Evolutionary conservation across 64 coral and sea anemone species (phyloP).

Genomic region (Exaiptasia diaphana): DNA sequence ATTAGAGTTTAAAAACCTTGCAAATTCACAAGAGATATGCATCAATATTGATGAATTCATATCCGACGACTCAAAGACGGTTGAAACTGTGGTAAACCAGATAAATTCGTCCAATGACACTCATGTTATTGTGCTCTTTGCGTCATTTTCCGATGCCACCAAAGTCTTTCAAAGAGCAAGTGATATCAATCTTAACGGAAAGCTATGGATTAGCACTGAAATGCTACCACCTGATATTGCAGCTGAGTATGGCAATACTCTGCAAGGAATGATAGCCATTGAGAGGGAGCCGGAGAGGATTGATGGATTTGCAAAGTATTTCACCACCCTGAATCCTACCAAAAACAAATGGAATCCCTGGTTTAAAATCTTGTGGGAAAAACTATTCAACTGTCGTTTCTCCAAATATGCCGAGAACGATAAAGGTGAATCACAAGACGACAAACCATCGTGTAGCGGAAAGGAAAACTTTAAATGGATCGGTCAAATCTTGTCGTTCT

Average conservation of each 20-base stretch:
- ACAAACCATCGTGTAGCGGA: neutral
- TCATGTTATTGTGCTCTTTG: constrained; percentile 47
- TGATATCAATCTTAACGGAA: neutral
- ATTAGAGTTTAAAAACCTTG: constrained; percentile 44
- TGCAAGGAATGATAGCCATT: neutral
- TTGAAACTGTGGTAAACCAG: neutral
- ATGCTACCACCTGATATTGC: constrained; percentile 2
- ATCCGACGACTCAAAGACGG: neutral
- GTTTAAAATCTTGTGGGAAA: constrained; percentile 23
- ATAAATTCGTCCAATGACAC: neutral
- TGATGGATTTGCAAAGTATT: constrained; percentile 19
- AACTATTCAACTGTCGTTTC: constrained; percentile 7
- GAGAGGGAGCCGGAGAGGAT: neutral
- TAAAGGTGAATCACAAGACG: neutral
- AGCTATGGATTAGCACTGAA: constrained; percentile 38
- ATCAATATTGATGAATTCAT: constrained; percentile 31
- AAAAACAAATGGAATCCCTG: constrained; percentile 14
- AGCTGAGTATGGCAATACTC: neutral
- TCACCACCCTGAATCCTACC: neutral
- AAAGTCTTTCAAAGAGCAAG: neutral
- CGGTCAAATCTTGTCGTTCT: neutral
- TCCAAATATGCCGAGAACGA: neutral
- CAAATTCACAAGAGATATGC: constrained; percentile 33
- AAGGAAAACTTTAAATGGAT: neutral
- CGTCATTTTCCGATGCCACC: constrained; percentile 7